Percentiles rank a stretch among this genome's conserved stretches.
phyloP scores from a whole-genome alignment of 2,888 invertebrate genomes.

The Thumatha senex region DNA sequence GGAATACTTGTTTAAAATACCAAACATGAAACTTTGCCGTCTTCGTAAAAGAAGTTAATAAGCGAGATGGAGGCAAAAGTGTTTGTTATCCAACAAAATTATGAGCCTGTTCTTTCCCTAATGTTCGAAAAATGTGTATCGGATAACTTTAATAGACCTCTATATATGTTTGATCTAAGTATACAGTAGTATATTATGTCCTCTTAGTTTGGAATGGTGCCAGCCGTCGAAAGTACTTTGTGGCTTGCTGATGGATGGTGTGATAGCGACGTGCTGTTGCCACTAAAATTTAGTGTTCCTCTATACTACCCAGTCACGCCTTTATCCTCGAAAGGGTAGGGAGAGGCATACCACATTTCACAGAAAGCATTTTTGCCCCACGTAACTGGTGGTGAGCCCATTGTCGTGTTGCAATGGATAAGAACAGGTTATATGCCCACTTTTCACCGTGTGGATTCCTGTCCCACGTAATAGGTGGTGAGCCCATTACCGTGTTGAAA shows the following conservation, averaged over 20 bases:
- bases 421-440: too few species aligned
- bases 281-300: too few species aligned
- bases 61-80: conserved; percentile 2
- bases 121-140: conserved; percentile 1
- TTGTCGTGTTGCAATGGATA: too few species aligned
- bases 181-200: conserved; percentile 1
- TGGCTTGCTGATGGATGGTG: background rate
- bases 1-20: background rate
- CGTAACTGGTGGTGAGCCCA: too few species aligned
- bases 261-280: background rate
- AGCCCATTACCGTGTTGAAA: too few species aligned
- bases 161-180: background rate
- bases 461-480: too few species aligned
- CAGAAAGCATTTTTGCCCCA: too few species aligned
- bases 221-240: background rate
- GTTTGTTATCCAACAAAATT: conserved; percentile 2
- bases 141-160: conserved; percentile 5
- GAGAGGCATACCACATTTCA: too few species aligned
- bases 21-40: background rate
- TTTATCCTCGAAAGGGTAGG: too few species aligned
- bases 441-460: too few species aligned
- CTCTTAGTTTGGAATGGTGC: conserved; percentile 1
- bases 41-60: conserved; percentile 5
- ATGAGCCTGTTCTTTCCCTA: conserved; percentile 3
- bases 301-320: too few species aligned